A percentile compares a stretch with the other conserved stretches of the same genome.
These are phyloP conservation scores for Cryptoleucopteryx plumbea DNA, from an alignment of 2,113 vertebrate genomes.

Conservation along the genomic window DNA sequence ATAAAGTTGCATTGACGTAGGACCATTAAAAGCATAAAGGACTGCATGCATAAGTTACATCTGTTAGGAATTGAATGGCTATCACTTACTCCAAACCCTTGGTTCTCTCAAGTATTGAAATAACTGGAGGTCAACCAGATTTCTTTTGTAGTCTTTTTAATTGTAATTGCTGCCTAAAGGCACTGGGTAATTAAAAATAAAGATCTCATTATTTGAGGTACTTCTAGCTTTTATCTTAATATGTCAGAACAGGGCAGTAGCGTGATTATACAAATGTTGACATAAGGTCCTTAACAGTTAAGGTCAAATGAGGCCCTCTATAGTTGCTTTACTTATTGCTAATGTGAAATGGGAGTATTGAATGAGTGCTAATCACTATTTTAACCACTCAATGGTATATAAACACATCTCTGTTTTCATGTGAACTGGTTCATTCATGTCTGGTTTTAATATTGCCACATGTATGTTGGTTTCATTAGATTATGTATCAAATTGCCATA, in stretches of 20 bases:
- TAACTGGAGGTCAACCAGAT: neutral
- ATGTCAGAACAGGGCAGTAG: neutral
- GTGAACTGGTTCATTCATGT: fast-evolving
- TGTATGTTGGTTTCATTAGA: neutral
- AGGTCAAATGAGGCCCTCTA: neutral
- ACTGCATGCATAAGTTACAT: neutral
- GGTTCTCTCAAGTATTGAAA: neutral
- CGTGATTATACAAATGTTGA: constrained; percentile 12
- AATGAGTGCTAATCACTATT: neutral
- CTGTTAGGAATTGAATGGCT: neutral
- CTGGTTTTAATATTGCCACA: neutral
- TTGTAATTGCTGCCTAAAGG: constrained; percentile 26
- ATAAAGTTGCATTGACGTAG: neutral
- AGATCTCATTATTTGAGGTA: constrained; percentile 28
- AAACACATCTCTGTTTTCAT: neutral
- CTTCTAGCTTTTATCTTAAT: constrained; percentile 14
- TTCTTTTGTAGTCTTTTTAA: neutral
- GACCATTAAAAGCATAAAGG: neutral
- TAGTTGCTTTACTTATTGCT: neutral
- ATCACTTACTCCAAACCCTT: neutral
- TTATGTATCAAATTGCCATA: neutral
- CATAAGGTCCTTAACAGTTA: neutral
- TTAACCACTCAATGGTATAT: neutral
- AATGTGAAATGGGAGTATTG: neutral
- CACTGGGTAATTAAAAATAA: constrained; percentile 15